Evolutionary conservation across 2,888 invertebrate species (phyloP), one percentile per base, ranked within the genome.

Genomic region (Pinctada fucata): DNA sequence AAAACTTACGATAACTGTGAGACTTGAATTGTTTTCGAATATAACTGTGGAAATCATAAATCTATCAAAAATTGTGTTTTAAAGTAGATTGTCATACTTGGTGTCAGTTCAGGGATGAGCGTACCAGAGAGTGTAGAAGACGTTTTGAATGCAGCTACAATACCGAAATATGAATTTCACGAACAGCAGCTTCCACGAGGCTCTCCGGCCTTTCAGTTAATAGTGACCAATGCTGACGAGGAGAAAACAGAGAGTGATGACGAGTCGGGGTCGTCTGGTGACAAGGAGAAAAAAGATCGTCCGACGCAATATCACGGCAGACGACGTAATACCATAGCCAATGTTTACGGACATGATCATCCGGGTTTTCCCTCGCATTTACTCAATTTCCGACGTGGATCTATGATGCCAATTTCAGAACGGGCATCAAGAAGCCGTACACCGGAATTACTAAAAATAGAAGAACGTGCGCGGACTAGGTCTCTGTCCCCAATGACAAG

Each of bases 161-260:
- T 69, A 58, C 76, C 73, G 10, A 79, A 79, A 76, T 64, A 72
- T 45, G 52, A 73, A 58, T 79, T 79, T 52, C 64, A 79, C 13
- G 63, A 73, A 65, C 70, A 79, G 6, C 52, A 72, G 16, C 67
- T 79, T 6, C 79, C 79, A 45, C 72, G 70, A 58, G 79, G 79
- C 3, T 79, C 79, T 3, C 68, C 69, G 48, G 76, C 79, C 2
- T 76, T 79, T 16, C 79, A 79, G 16, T 50, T 79, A n/a, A 72
- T 79, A 31, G 68, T 79, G 16, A 76, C 76, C n/a, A 72, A 79
- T 52, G 67, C 58, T 31, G 75, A 73, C 31, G 66, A 52, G n/a
- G 73, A 79, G 47, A 74, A 65, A 66, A 51, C 50, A 51, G 8
- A 3, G 10, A 52, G 52, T 52, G 58, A 67, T 5, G 69, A 75